Conservation (phyloP, 2,797 vertebrate genomes). For the Echiichthys vipera region DNA sequence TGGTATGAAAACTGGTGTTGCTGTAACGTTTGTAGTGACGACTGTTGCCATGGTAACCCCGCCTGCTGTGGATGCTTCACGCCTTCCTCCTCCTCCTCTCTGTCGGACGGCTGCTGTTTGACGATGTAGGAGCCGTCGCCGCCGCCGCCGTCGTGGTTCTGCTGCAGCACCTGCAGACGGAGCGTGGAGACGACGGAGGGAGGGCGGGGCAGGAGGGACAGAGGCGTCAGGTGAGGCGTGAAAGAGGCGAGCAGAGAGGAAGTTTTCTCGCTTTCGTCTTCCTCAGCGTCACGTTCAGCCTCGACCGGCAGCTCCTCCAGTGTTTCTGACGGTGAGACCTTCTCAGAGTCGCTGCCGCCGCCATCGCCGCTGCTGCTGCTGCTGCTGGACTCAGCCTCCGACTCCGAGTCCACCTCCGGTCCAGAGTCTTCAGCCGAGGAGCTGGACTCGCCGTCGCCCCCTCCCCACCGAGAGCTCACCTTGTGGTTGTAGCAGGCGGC, state of each 20-base stretch:
- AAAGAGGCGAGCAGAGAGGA: background rate
- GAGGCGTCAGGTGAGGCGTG: background rate
- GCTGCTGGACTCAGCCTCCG: slow-evolving; percentile 13
- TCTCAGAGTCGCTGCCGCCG: background rate
- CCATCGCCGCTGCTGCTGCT: slow-evolving; percentile 13
- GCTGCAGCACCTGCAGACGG: slow-evolving; percentile 45
- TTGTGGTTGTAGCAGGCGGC: slow-evolving; percentile 62
- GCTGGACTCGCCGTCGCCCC: slow-evolving; percentile 39
- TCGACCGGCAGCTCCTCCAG: background rate
- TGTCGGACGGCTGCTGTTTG: background rate
- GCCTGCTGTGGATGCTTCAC: background rate
- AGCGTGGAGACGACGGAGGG: slow-evolving; percentile 50
- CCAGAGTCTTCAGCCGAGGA: slow-evolving; percentile 48
- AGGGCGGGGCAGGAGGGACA: slow-evolving; percentile 24
- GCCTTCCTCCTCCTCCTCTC: background rate
- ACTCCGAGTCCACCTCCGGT: slow-evolving; percentile 11
- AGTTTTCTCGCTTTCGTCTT: accelerated
- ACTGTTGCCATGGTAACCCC: background rate
- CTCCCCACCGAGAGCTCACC: background rate
- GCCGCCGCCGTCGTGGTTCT: background rate
- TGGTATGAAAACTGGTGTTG: background rate
- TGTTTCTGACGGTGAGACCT: background rate
- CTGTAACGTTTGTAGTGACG: background rate
- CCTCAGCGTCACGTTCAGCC: background rate
- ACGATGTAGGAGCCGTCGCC: background rate